Base-by-base conservation (phyloP, 2,888 invertebrate genomes). In the Drosophila lacicola region DNA sequence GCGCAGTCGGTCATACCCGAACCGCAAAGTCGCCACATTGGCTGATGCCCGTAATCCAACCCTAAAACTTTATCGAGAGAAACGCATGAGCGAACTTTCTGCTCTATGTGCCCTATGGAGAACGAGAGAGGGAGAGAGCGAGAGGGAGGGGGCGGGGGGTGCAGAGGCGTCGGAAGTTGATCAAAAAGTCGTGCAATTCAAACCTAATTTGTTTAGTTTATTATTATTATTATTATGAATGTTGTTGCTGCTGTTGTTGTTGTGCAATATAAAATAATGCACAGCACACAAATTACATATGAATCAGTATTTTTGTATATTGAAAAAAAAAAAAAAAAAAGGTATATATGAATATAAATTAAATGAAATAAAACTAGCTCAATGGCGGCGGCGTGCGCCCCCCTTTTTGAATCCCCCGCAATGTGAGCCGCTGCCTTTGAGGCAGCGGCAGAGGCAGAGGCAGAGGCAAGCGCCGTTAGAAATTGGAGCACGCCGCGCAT, bases 221-320 rank as follows among this genome's bases (percentile, higher is more conserved):
- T 70, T 51, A 39, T 69, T 56, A 36, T 63, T 50, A 37, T 61
- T 47, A 46, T 55, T 42, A 45, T 62, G 55, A 44, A 51, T 71
- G 49, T 60, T 72, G 8, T 29, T 44, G 49, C 41, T 55, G 46
- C 56, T 50, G 56, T 34, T 37, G 56, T 34, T 37, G 51, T 41
- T 37, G 44, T 72, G 71, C 61, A 83, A 76, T 72, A 76, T 17
- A 68, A 80, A 68, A 54, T 58, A 76, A 80, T 82, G 72, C 83
- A 80, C 77, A 63, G 67, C 71, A 63, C 71, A 63, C 34, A 45
- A 45, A 53, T 70, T 70, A 70, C 41, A 69, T 69, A 60, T 60
- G 51, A 54, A 58, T 42, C 36, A 36, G 45, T 67, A 66, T 33
- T 47, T 66, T 67, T 36, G 41, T 55, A 55, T 44, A 53, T 29